Percentiles rank a stretch among this genome's conserved stretches.
Evolutionary conservation across 2,797 vertebrate species (phyloP).

Genomic region (Alexandromys oeconomus): DNA sequence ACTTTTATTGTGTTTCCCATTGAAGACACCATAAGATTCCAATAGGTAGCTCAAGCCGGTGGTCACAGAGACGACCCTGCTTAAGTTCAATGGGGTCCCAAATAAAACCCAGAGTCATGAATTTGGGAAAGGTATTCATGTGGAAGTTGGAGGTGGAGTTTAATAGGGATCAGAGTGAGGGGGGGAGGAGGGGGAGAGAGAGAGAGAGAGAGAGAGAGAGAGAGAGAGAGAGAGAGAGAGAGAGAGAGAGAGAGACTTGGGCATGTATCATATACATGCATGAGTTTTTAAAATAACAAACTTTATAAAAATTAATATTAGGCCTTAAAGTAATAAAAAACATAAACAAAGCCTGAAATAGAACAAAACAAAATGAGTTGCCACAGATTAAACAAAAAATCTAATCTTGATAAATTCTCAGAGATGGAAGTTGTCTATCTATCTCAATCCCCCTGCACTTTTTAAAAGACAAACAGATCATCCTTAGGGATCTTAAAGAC

Average conservation of each 20-base stretch:
- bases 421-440: background rate
- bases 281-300: background rate
- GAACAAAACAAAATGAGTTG: background rate
- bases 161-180: background rate
- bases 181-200: no score
- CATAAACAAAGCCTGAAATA: constrained; percentile 2
- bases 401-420: background rate
- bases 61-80: background rate
- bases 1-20: background rate
- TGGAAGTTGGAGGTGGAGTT: background rate
- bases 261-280: background rate
- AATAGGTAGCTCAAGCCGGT: background rate
- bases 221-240: no score
- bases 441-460: background rate
- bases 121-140: background rate
- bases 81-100: background rate
- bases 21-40: background rate
- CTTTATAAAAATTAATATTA: background rate
- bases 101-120: background rate
- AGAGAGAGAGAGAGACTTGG: accelerated
- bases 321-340: background rate
- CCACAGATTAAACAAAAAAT: background rate
- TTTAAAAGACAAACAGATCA: background rate
- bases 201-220: no score
- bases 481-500: background rate